A percentile compares a stretch with the other conserved stretches of the same genome.
phyloP scores from a whole-genome alignment of 1,140 invertebrate genomes.

The Lanistes nyassanus region DNA sequence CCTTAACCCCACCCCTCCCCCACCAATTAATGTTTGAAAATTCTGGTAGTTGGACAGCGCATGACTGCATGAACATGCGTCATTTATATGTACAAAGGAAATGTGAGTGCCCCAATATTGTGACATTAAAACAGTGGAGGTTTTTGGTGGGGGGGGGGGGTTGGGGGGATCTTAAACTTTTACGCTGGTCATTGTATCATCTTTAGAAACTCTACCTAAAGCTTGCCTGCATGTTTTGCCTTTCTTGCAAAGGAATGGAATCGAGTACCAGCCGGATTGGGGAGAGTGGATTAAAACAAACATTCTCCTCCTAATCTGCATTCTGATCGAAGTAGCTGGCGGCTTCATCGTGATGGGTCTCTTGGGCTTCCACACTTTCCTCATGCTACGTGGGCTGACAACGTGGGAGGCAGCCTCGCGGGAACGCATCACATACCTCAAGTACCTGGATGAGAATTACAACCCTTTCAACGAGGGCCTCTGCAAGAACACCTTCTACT shows the following conservation, averaged over 20 bases:
- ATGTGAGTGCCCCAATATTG: too few relatives aligned
- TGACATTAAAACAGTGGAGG: too few relatives aligned
- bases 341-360: constrained; percentile 54
- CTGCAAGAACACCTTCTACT: constrained; percentile 56
- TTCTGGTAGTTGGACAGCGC: too few relatives aligned
- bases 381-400: constrained; percentile 58
- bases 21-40: too few relatives aligned
- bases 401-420: constrained; percentile 65
- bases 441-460: constrained; percentile 58
- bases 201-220: not conserved
- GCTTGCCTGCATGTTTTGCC: constrained; percentile 1
- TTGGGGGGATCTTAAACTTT: too few relatives aligned
- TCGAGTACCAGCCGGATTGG: constrained; percentile 44
- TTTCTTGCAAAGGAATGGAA: constrained; percentile 50
- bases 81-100: too few relatives aligned
- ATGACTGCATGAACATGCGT: too few relatives aligned
- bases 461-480: constrained; percentile 65
- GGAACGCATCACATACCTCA: constrained; percentile 64
- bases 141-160: too few relatives aligned
- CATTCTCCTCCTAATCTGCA: constrained; percentile 53
- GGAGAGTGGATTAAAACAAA: constrained; percentile 56
- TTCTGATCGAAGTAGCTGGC: constrained; percentile 50
- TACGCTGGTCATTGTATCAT: too few relatives aligned
- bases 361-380: constrained; percentile 61
- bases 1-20: too few relatives aligned